phyloP scores from a whole-genome alignment of 2,113 vertebrate genomes.

The Lutjanus erythropterus region DNA sequence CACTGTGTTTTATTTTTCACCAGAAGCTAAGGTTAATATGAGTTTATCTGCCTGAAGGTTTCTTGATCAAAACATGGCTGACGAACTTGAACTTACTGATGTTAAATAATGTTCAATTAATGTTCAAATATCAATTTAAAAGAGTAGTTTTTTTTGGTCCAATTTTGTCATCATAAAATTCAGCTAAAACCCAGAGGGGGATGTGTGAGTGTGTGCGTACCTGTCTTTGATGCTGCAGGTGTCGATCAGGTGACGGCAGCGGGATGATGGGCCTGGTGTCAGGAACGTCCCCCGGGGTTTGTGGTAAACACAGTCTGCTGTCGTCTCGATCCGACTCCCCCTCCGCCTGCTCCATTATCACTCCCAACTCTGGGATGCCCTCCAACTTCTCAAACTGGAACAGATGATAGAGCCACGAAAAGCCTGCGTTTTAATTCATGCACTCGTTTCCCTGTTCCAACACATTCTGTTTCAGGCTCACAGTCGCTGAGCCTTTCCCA shows the following conservation, averaged over 20 bases:
- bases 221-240: constrained; percentile 91
- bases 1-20: no score
- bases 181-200: no score
- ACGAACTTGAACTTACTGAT: not conserved
- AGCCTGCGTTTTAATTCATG: constrained; percentile 16
- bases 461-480: constrained; percentile 22
- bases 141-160: not conserved
- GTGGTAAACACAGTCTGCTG: constrained; percentile 80
- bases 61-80: not conserved
- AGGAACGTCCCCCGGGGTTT: constrained; percentile 62
- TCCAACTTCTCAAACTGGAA: constrained; percentile 89
- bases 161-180: not conserved
- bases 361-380: constrained; percentile 83
- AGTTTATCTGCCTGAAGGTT: not conserved
- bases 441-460: not conserved
- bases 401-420: constrained; percentile 36
- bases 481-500: constrained; percentile 13
- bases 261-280: constrained; percentile 75
- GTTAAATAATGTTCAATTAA: not conserved
- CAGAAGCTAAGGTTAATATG: not conserved
- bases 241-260: constrained; percentile 86
- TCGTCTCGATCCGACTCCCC: constrained; percentile 79
- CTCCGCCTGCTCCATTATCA: constrained; percentile 78
- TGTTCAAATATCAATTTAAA: no score
- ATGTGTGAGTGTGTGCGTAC: constrained; percentile 68